phyloP scores from a whole-genome alignment of 2,797 vertebrate genomes.

The Adelosebastes latens region DNA sequence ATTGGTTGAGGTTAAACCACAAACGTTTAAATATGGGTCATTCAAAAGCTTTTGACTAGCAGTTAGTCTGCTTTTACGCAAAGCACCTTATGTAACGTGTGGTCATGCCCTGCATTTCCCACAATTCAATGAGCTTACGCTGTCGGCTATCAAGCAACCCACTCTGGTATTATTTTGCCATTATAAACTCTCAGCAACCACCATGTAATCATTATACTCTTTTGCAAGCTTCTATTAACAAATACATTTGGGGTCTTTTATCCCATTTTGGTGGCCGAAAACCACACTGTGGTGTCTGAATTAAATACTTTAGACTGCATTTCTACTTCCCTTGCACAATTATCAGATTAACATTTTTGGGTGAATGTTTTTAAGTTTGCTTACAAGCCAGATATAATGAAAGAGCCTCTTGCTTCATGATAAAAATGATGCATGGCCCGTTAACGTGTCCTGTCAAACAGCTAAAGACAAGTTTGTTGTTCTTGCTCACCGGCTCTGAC shows the following conservation, averaged over 20 bases:
- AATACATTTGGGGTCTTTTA: slow-evolving; percentile 34
- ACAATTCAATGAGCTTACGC: slow-evolving; percentile 23
- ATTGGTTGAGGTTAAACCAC: slow-evolving; percentile 24
- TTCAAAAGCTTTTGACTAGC: slow-evolving; percentile 18
- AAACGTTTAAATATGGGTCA: slow-evolving; percentile 10
- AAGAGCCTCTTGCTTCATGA: background rate
- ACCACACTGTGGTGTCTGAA: slow-evolving; percentile 11
- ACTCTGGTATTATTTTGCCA: slow-evolving; percentile 31
- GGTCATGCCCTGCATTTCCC: slow-evolving; percentile 37
- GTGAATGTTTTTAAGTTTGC: background rate
- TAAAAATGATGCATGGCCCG: slow-evolving; percentile 10
- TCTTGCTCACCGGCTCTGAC: slow-evolving; percentile 33
- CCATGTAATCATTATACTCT: slow-evolving; percentile 38
- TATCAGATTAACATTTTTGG: background rate
- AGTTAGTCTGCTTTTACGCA: slow-evolving; percentile 6
- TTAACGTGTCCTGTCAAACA: slow-evolving; percentile 40
- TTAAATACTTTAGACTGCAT: slow-evolving; percentile 3
- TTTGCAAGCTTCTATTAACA: slow-evolving; percentile 17
- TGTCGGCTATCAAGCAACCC: background rate
- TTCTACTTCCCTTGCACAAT: background rate
- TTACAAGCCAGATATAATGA: background rate
- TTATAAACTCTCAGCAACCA: slow-evolving; percentile 43
- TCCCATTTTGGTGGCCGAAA: slow-evolving; percentile 15
- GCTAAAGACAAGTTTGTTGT: slow-evolving; percentile 42
- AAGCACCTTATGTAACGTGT: slow-evolving; percentile 43